Percentiles rank a stretch among this genome's conserved stretches.
phyloP scores from a whole-genome alignment of 2,888 invertebrate species.

The Apoda limacodes region DNA sequence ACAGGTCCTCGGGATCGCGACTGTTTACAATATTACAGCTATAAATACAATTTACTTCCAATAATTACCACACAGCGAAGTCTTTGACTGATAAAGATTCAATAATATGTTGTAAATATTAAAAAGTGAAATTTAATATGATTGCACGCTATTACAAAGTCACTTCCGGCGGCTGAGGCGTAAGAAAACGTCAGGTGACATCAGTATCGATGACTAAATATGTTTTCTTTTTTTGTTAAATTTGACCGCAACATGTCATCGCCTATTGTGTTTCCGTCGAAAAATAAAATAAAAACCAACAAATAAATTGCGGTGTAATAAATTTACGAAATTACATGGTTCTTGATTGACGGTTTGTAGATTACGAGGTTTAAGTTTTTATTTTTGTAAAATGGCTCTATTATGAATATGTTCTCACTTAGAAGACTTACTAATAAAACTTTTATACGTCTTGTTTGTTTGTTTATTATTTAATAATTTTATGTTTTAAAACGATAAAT shows the following conservation, averaged over 20 bases:
- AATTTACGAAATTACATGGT: constrained; percentile 59
- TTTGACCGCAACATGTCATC: constrained; percentile 59
- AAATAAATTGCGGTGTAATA: constrained; percentile 56
- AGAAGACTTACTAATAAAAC: too few relatives aligned
- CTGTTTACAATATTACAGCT: constrained; percentile 40
- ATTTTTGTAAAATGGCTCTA: constrained; percentile 61
- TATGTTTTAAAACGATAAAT: too few relatives aligned
- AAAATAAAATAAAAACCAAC: constrained; percentile 38
- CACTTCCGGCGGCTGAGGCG: constrained; percentile 44
- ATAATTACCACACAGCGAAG: constrained; percentile 57
- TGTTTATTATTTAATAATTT: too few relatives aligned
- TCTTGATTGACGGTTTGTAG: constrained; percentile 58
- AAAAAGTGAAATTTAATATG: constrained; percentile 47
- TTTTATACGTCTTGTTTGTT: too few relatives aligned
- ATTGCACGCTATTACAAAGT: constrained; percentile 36
- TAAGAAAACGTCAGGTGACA: constrained; percentile 35
- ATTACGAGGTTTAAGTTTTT: constrained; percentile 56
- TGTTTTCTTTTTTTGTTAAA: constrained; percentile 44
- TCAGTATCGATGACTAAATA: constrained; percentile 21
- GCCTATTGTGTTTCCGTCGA: constrained; percentile 51
- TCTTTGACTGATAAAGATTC: constrained; percentile 61
- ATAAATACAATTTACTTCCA: constrained; percentile 65
- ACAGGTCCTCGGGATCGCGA: constrained; percentile 40
- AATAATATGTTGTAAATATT: constrained; percentile 29
- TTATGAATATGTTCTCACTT: too few relatives aligned